Evolutionary conservation across 2,888 invertebrate species (phyloP).

Genomic region (Perizoma affinitatum): DNA sequence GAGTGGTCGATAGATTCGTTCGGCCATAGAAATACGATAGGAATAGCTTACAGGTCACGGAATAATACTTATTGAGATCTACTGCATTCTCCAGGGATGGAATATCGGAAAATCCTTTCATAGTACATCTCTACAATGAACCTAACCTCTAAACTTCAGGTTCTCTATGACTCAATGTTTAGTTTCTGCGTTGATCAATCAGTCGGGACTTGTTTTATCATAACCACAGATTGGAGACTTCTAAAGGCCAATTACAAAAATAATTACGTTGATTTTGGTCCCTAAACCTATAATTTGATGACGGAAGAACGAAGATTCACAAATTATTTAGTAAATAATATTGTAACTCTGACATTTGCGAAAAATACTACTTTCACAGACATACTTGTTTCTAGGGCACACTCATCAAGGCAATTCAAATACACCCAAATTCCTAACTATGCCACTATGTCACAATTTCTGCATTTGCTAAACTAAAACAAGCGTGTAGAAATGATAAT

Average conservation of each 20-base stretch:
- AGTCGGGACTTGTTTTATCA: no score
- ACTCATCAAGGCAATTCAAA: slow-evolving; percentile 35
- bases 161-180: no score
- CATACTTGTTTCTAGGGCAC: slow-evolving; percentile 36
- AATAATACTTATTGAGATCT: no score
- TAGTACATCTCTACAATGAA: no score
- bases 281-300: background rate
- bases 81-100: no score
- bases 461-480: slow-evolving; percentile 36
- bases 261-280: no score
- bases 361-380: slow-evolving; percentile 38
- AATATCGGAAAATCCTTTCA: no score
- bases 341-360: slow-evolving; percentile 16
- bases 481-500: slow-evolving; percentile 18
- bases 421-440: slow-evolving; percentile 32
- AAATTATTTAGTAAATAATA: slow-evolving; percentile 2
- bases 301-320: slow-evolving; percentile 7
- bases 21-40: background rate
- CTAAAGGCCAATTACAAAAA: background rate
- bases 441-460: slow-evolving; percentile 38
- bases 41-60: no score
- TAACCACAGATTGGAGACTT: no score
- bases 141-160: no score
- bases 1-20: slow-evolving; percentile 3
- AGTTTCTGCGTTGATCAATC: no score